Evolutionary conservation across 2,797 vertebrate species (phyloP).

Genomic region (Anolis apletophallus): DNA sequence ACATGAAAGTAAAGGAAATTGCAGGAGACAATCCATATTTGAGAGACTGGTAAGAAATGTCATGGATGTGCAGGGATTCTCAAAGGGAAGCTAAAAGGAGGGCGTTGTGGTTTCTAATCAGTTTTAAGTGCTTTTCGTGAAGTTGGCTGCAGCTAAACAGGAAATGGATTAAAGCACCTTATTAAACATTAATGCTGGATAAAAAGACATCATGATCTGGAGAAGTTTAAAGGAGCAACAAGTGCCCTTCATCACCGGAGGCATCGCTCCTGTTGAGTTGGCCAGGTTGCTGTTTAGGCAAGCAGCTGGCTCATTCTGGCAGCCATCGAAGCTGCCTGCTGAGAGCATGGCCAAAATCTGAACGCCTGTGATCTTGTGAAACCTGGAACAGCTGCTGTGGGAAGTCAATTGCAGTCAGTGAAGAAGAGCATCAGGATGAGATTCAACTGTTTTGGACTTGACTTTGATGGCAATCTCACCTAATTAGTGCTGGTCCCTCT

Average conservation of each 20-base stretch:
- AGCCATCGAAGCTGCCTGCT: slow-evolving; percentile 14
- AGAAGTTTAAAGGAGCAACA: slow-evolving; percentile 28
- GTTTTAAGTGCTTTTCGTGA: slow-evolving; percentile 7
- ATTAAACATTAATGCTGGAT: slow-evolving; percentile 11
- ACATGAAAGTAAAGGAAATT: neutral
- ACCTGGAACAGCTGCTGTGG: slow-evolving; percentile 1
- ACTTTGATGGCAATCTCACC: neutral
- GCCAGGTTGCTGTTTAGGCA: neutral
- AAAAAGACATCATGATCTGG: neutral
- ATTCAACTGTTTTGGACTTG: neutral
- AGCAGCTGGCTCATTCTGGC: slow-evolving; percentile 8
- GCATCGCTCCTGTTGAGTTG: slow-evolving; percentile 5
- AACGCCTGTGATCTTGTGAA: neutral
- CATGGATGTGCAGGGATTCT: slow-evolving; percentile 27
- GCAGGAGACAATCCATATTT: neutral
- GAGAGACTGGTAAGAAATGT: slow-evolving; percentile 35
- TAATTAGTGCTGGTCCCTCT: neutral
- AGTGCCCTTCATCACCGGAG: slow-evolving; percentile 31
- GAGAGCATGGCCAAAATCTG: neutral
- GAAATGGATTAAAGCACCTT: neutral
- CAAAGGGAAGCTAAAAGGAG: slow-evolving; percentile 32
- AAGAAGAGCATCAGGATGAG: neutral
- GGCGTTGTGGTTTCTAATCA: slow-evolving; percentile 27
- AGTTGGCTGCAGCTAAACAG: slow-evolving; percentile 21
- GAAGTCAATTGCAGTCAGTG: neutral